Conservation (phyloP, 2,888 invertebrate genomes). For the Andricus quercusramuli region DNA sequence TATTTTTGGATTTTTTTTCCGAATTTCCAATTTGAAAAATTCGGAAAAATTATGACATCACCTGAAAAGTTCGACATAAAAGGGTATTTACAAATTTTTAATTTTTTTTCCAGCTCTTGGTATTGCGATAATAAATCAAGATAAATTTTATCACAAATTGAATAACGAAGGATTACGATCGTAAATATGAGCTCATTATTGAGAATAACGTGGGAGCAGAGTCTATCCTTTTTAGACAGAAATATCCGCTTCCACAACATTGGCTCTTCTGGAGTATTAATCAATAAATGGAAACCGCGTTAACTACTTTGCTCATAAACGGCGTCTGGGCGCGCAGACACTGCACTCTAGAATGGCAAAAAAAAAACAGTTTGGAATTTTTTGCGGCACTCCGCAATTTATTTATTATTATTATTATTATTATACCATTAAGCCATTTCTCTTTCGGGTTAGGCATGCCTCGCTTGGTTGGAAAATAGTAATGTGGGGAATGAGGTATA, state of each 20-base stretch:
- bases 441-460: too few species aligned
- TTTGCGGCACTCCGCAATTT: too few species aligned
- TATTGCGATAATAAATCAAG: constrained; percentile 8
- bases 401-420: too few species aligned
- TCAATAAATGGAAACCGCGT: constrained; percentile 68
- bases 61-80: background rate
- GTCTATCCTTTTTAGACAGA: constrained; percentile 42
- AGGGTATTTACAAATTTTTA: background rate
- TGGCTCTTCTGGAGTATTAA: constrained; percentile 61
- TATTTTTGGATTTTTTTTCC: too few species aligned
- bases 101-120: background rate
- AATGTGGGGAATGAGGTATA: too few species aligned
- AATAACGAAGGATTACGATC: constrained; percentile 32
- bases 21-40: too few species aligned
- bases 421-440: too few species aligned
- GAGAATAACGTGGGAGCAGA: constrained; percentile 3
- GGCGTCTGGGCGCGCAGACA: constrained; percentile 68
- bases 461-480: too few species aligned
- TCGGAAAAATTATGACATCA: too few species aligned
- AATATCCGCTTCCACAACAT: constrained; percentile 48
- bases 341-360: background rate
- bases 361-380: too few species aligned
- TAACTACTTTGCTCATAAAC: constrained; percentile 68
- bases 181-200: constrained; percentile 28
- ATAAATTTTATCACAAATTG: constrained; percentile 19